Conservation (phyloP, 2,797 vertebrate species). For the Hoplostethus mediterraneus region DNA sequence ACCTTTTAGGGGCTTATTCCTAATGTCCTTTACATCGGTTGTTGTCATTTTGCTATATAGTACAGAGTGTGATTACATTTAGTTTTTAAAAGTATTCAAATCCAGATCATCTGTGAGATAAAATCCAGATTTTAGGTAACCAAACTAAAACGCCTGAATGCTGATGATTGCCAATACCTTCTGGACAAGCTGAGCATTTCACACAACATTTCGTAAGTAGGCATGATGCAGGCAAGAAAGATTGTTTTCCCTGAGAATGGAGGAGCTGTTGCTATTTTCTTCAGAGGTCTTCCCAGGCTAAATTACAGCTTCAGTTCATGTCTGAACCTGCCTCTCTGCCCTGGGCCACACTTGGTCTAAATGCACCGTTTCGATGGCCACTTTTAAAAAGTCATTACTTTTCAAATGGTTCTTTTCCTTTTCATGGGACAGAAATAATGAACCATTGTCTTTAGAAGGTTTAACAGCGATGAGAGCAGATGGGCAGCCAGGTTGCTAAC, state of each 20-base stretch:
- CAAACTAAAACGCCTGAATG: neutral
- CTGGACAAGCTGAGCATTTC: neutral
- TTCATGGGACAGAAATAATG: conserved; percentile 21
- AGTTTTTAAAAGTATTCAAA: neutral
- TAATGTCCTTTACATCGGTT: neutral
- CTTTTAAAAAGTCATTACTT: conserved; percentile 36
- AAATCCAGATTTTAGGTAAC: neutral
- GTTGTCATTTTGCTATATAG: neutral
- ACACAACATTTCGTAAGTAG: neutral
- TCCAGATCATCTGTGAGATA: neutral
- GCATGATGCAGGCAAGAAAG: neutral
- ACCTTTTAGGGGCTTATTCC: neutral
- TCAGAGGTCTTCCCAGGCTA: conserved; percentile 4
- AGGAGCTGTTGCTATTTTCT: conserved; percentile 10
- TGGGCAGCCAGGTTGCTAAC: conserved; percentile 2
- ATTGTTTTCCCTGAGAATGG: neutral
- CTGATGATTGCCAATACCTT: neutral
- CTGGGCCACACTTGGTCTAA: conserved; percentile 42
- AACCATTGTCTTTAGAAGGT: conserved; percentile 3
- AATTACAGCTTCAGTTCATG: conserved; percentile 15
- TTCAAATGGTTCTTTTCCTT: conserved; percentile 28
- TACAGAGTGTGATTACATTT: neutral
- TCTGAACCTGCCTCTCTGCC: conserved; percentile 35
- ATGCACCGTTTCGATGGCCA: conserved; percentile 28
- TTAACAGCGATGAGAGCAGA: neutral